A percentile compares a stretch with the other conserved stretches of the same genome.
Evolutionary conservation across 2,797 vertebrate species (phyloP).

Genomic region (Scyliorhinus canicula): DNA sequence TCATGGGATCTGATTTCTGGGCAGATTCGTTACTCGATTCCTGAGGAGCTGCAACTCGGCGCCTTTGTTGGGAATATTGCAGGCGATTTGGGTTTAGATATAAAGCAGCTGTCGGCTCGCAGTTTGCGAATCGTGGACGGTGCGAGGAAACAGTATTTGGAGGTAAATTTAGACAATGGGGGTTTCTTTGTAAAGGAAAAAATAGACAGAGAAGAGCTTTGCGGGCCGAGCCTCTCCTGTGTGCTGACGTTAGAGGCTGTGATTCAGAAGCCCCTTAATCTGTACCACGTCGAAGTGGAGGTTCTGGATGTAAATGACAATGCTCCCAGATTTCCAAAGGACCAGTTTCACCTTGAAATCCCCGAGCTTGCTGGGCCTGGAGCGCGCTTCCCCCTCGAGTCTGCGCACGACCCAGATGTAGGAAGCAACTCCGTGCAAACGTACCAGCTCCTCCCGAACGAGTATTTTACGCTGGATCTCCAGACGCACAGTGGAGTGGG

Average conservation of each 20-base stretch:
- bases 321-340: constrained; percentile 50
- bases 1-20: constrained; percentile 14
- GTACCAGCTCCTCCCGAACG: constrained; percentile 52
- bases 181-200: constrained; percentile 52
- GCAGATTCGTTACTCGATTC: constrained; percentile 53
- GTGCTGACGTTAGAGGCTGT: constrained; percentile 49
- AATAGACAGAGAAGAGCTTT: constrained; percentile 52
- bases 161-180: constrained; percentile 46
- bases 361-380: constrained; percentile 41
- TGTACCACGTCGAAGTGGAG: constrained; percentile 47
- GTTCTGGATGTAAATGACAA: constrained; percentile 70
- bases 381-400: constrained; percentile 47
- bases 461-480: constrained; percentile 48
- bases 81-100: constrained; percentile 49
- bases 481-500: constrained; percentile 43
- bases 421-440: constrained; percentile 52
- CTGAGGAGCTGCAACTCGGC: constrained; percentile 50
- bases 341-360: constrained; percentile 46
- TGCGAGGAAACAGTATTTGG: constrained; percentile 52
- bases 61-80: constrained; percentile 53
- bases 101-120: constrained; percentile 45
- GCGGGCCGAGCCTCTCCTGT: constrained; percentile 44
- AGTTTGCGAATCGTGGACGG: constrained; percentile 51
- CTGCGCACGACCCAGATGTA: constrained; percentile 54
- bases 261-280: constrained; percentile 52